These are phyloP conservation scores for Hylyphantes graminicola DNA, from an alignment of 1,140 invertebrate species.

Conservation along the genomic window DNA sequence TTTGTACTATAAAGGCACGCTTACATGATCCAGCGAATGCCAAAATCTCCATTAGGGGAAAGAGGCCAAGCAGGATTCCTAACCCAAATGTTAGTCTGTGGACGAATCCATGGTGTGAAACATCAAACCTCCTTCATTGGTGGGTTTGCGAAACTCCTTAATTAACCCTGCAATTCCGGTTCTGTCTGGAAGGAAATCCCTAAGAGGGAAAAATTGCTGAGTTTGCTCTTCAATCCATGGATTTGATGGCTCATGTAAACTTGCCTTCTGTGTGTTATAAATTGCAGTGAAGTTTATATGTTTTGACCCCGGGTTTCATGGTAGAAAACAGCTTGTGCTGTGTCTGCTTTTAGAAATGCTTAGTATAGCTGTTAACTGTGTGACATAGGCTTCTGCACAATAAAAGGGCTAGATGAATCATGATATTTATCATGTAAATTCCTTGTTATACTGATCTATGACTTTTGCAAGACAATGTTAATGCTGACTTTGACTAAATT, in stretches of 20 bases:
- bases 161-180: no score
- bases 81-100: no score
- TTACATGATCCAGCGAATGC: no score
- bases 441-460: neutral
- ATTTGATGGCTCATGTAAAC: no score
- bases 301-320: conserved; percentile 44
- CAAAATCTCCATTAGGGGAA: no score
- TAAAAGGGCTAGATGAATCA: conserved; percentile 17
- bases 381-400: conserved; percentile 39
- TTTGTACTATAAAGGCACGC: conserved; percentile 7
- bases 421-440: neutral
- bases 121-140: no score
- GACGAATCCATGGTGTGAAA: no score
- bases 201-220: no score
- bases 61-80: no score
- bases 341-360: conserved; percentile 34
- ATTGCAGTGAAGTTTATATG: conserved; percentile 45
- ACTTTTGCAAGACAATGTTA: neutral
- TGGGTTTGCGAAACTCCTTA: no score
- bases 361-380: conserved; percentile 38
- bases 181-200: no score
- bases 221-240: no score
- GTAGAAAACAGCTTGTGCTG: conserved; percentile 33
- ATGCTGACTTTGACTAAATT: neutral
- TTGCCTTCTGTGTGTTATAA: conserved; percentile 19